A percentile compares a stretch with the other conserved stretches of the same genome.
Conservation (phyloP, 2,113 vertebrate genomes). For the Ariopsis seemanni region DNA sequence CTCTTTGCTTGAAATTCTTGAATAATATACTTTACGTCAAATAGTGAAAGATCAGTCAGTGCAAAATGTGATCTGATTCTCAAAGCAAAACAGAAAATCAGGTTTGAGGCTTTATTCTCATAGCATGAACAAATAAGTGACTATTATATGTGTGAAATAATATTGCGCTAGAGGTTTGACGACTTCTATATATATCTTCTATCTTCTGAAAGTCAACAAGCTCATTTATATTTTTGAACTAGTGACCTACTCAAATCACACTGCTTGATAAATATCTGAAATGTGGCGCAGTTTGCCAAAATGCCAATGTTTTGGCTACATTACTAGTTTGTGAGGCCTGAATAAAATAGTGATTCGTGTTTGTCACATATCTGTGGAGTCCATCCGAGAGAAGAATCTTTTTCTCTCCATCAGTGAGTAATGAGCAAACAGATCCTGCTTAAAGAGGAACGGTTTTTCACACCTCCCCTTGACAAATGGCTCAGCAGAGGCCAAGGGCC, state of each 20-base stretch:
- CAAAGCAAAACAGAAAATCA: background rate
- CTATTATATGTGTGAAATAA: background rate
- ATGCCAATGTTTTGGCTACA: background rate
- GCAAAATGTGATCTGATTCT: background rate
- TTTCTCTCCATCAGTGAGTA: constrained; percentile 62
- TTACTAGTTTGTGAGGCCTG: background rate
- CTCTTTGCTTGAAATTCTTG: background rate
- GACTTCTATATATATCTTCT: constrained; percentile 3
- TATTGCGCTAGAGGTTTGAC: background rate
- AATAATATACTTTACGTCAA: background rate
- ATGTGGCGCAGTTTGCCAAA: background rate
- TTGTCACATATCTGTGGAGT: constrained; percentile 41
- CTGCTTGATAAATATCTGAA: background rate
- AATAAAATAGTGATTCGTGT: background rate
- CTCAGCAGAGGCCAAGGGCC: constrained; percentile 60
- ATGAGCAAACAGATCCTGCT: constrained; percentile 64
- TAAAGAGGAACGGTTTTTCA: constrained; percentile 65
- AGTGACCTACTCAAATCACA: background rate
- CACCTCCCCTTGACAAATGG: constrained; percentile 69
- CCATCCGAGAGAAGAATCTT: constrained; percentile 44
- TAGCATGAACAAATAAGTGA: background rate
- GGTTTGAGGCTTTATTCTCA: background rate
- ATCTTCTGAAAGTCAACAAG: background rate
- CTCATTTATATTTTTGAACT: background rate
- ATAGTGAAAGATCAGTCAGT: background rate